Evolutionary conservation across 2,888 invertebrate genomes (phyloP).

Genomic region (Antheraea yamamai): DNA sequence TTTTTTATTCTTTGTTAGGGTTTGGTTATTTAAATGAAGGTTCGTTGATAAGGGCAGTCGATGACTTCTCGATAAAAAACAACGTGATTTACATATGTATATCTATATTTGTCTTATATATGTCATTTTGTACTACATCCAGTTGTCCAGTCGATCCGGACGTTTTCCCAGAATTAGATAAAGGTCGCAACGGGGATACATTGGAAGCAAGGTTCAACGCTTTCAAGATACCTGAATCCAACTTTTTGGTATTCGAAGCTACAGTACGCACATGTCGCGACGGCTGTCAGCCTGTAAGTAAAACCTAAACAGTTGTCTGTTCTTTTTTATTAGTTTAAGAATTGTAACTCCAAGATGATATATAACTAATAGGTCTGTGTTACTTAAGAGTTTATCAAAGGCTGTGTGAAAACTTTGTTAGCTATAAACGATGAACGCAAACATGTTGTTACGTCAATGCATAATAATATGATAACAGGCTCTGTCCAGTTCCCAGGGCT

Average conservation of each 20-base stretch:
- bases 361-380: neutral
- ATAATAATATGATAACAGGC: constrained; percentile 46
- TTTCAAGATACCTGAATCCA: constrained; percentile 96
- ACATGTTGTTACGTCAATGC: constrained; percentile 53
- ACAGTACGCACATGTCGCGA: constrained; percentile 94
- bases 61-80: neutral
- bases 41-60: neutral
- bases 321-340: neutral
- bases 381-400: constrained; percentile 24
- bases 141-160: constrained; percentile 96
- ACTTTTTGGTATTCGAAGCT: constrained; percentile 95
- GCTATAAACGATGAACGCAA: constrained; percentile 12
- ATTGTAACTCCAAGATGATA: constrained; percentile 19
- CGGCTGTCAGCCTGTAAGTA: constrained; percentile 90
- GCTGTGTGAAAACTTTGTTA: constrained; percentile 5
- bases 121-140: neutral
- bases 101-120: neutral
- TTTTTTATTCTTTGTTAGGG: neutral
- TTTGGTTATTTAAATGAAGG: neutral
- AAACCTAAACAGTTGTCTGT: neutral
- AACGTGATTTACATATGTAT: neutral
- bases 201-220: constrained; percentile 96
- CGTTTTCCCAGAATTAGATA: constrained; percentile 95
- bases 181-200: constrained; percentile 92
- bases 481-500: constrained; percentile 44